These are phyloP conservation scores for Hyla sarda DNA, from an alignment of 2,113 vertebrate genomes.

Conservation along the genomic window DNA sequence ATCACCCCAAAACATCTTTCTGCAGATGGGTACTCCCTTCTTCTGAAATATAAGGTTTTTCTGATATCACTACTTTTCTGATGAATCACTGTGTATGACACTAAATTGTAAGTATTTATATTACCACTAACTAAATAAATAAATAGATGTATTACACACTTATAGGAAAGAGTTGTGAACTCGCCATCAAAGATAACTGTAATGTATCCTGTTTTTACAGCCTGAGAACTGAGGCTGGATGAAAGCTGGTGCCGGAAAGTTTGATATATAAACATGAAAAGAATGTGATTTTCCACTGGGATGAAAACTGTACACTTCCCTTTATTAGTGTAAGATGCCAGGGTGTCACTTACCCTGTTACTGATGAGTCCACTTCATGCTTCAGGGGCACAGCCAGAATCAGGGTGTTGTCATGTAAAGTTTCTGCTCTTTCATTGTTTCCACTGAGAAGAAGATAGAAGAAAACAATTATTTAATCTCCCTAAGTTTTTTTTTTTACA, in stretches of 20 bases:
- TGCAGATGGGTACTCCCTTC: too few species aligned
- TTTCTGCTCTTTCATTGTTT: constrained; percentile 82
- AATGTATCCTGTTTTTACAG: constrained; percentile 54
- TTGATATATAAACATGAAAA: constrained; percentile 38
- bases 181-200: constrained; percentile 29
- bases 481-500: not conserved
- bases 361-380: constrained; percentile 92
- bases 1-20: too few species aligned
- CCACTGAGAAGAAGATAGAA: constrained; percentile 73
- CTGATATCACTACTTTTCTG: not conserved
- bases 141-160: constrained; percentile 14
- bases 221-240: constrained; percentile 41
- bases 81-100: not conserved
- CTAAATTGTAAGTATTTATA: not conserved
- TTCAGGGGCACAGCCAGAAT: constrained; percentile 83
- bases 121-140: not conserved
- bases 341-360: constrained; percentile 84
- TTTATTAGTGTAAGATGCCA: not conserved
- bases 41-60: too few species aligned
- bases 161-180: constrained; percentile 25
- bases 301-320: constrained; percentile 50
- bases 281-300: constrained; percentile 31
- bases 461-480: not conserved
- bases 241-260: constrained; percentile 42
- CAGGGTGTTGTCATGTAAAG: constrained; percentile 87